Base-by-base conservation (phyloP, 2,888 invertebrate genomes). In the Coenonympha glycerion region DNA sequence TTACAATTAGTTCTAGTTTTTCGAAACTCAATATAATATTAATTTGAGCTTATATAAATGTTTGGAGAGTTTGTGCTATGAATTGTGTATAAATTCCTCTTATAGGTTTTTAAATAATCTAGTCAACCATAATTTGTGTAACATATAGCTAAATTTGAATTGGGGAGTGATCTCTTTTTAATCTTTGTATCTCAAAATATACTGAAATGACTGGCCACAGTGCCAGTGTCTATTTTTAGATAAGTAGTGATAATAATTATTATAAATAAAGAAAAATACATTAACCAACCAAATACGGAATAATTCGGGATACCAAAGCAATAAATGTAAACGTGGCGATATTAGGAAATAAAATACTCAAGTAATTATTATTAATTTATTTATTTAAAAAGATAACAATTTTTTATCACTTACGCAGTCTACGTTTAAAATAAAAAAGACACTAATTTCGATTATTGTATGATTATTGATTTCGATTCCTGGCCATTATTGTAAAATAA, bases 321-420 rank as follows among this genome's bases (percentile, higher is more conserved):
- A 78, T 78, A 79, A 65, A 55, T 63, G 53, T 48, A 63, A 68
- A 68, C 55, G 55, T 39, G 39, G 39, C 39, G 13, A 52, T 56
- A 55, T 65, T 55, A 73, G 64, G 39, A 53, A 49, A 53, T 39
- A 57, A 47, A 53, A 44, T 53, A 33, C 52, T 19, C 45, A 21
- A 44, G 41, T 33, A 37, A 41, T 44, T 24, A 39, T 39, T 11
- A 24, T 24, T 39, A 24, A 21, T 24, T 15, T 24, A 39, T 39
- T 39, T 39, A 39, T 16, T 39, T 24, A 15, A 15, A 39, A 15
- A 11, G 13, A 37, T 39, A 39, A 39, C 39, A 16, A 39, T 13
- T 41, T 28, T 41, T 22, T 4, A 41, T 28, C 39, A 24, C 39
- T 4, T 39, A 15, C 3, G 15, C 13, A 11, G 6, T 15, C n/a